Base-by-base conservation (phyloP, 2,797 vertebrate species). In the Lacerta bilineata region DNA sequence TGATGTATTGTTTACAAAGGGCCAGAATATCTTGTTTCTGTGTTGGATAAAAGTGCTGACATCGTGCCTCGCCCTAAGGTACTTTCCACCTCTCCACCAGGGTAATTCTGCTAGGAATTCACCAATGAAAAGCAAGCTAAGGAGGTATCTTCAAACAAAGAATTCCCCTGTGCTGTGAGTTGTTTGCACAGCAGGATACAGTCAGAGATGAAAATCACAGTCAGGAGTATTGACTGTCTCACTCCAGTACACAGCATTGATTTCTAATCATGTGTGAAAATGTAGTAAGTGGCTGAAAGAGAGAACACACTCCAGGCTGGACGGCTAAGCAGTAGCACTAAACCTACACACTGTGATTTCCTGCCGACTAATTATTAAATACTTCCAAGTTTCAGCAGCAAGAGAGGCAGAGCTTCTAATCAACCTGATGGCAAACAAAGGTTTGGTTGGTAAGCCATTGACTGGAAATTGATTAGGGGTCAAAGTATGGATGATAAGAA, bases 251-350 rank as follows among this genome's bases (percentile, higher is more conserved):
- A 55, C 64, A 43, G 75, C 33, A 84, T 46, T 46, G 10, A 74
- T 25, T 79, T 89, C 85, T 84, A 9, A 23, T 39, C 77, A 55
- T 9, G 69, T 77, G 75, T 46, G 82, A 41, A n/a, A 61, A 76
- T 71, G 23, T 72, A 66, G 23, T 88, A 83, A 55, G 3, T 43
- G 55, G 71, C 72, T 80, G 50, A 75, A 50, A 72, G 29, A 87
- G 85, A 50, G 25, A 13, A 25, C 36, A 33, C 33, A 46, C 89
- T 86, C 36, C 77, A 72, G 43, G 41, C 11, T 27, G 85, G 80
- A 29, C 17, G 25, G 4, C 39, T 3, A 75, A 87, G 80, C 66
- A 87, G 39, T 80, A 80, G 61, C 43, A 1, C 64, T 36, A 71
- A 55, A 76, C 76, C 85, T 43, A 76, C 39, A 50, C 66, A 43